These are phyloP conservation scores for Volucella inanis DNA, from an alignment of 2,888 invertebrate genomes.

Conservation along the genomic window DNA sequence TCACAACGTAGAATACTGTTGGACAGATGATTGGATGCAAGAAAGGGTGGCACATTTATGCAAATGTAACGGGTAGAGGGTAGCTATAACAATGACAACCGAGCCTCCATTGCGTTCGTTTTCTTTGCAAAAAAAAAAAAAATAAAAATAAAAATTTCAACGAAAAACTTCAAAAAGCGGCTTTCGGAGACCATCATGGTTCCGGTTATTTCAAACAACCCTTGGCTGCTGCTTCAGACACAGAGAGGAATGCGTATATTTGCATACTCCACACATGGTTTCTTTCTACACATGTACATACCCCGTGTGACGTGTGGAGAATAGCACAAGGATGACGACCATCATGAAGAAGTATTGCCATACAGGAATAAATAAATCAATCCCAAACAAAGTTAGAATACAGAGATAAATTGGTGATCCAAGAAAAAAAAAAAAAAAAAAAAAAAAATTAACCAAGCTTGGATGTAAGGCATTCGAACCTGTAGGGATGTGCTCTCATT, in stretches of 20 bases:
- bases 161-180: conserved; percentile 43
- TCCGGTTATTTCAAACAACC: background rate
- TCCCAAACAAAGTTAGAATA: too few species aligned
- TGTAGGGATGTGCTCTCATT: too few species aligned
- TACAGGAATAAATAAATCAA: too few species aligned
- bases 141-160: conserved; percentile 2
- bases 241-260: conserved; percentile 38
- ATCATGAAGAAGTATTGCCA: background rate
- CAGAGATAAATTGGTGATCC: too few species aligned
- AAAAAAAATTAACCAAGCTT: too few species aligned
- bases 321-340: conserved; percentile 19
- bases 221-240: background rate
- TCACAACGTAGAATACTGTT: conserved; percentile 25
- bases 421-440: too few species aligned
- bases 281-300: conserved; percentile 28
- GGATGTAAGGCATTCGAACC: too few species aligned
- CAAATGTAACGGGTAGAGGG: conserved; percentile 23
- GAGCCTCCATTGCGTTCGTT: conserved; percentile 4
- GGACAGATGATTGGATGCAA: conserved; percentile 42
- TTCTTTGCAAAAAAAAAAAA: conserved; percentile 14
- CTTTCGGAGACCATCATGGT: conserved; percentile 35
- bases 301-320: conserved; percentile 29
- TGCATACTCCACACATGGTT: conserved; percentile 47
- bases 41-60: conserved; percentile 46
- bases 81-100: conserved; percentile 7